Base-by-base conservation (phyloP, 2,888 invertebrate species). In the Stictocephala bisonia region DNA sequence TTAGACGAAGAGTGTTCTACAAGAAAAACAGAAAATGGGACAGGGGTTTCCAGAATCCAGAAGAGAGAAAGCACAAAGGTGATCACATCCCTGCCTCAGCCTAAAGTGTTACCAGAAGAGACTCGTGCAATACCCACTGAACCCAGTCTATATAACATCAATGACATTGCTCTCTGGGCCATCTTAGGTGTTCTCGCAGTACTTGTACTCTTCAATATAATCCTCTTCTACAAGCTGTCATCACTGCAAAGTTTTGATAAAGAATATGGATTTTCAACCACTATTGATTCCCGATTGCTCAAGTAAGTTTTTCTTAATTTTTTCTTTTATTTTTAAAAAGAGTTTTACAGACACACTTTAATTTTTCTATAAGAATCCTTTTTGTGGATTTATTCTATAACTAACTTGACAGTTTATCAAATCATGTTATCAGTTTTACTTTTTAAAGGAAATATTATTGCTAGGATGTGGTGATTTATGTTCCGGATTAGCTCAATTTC, bases 181-280 rank as follows among this genome's bases (percentile, higher is more conserved):
- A 85, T 91, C 84, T 86, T 91, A 80, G 85, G 89, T 77, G 87
- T 89, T 78, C 87, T 91, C 77, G 85, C 93, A 27, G 82, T 86
- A 80, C 84, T 94, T 80, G 84, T 89, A 48, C 80, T 91, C 78
- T 89, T 91, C 82, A 93, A 93, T 86, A 92, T 91, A 77, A 86
- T 93, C 83, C 88, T 96, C 74, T 94, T 94, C 87, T 92, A 93
- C 85, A 91, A 93, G 85, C 87, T 96, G 78, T 92, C 93, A 91
- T 87, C 89, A 78, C 84, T 91, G 77, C 91, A 93, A 82, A 87
- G 89, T 75, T 81, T 81, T 76, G 44, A 70, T 26, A 69, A 50
- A 27, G 48, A 40, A 26, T 48, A 48, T 9, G 44, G 58, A 26
- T 29, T 40, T 4, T n/a, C 66, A 6, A 64, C 24, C 7, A 44